Base-by-base conservation (phyloP, 2,113 vertebrate genomes). In the Lycocorax pyrrhopterus region DNA sequence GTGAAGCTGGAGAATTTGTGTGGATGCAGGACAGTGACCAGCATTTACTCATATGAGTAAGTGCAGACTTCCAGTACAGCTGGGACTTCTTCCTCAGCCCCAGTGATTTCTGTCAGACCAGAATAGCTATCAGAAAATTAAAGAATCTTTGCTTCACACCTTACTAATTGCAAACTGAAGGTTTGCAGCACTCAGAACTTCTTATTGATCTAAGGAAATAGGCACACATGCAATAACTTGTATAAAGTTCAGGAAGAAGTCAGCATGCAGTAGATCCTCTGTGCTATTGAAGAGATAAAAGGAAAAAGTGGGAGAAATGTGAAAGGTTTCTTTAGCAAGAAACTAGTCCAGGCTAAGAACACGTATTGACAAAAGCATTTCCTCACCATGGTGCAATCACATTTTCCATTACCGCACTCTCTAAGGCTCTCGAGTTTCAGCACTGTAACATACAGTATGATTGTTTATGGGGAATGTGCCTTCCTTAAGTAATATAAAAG, bases 371-470 rank as follows among this genome's bases (percentile, higher is more conserved):
- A 90, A 82, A 92, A 94, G 41, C 77, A 96, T 97, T 97, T 97
- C 95, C 81, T 77, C 77, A 81, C 88, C 63, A 8, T 84, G 55
- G 62, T 83, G 82, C 94, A 95, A 97, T 97, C 94, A 85, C 75
- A 84, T 95, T 97, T 97, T 97, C 93, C 95, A 96, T 95, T 95
- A 91, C 92, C 90, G 74, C 89, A 75, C 59, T 95, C 91, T 95
- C 81, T 51, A 85, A 90, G 90, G 95, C 58, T 91, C 87, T 94
- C n/a, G 5, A 37, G 41, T 96, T 95, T 97, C 81, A 89, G 44
- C 69, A 72, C 81, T 49, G 51, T 58, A 89, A 93, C 79, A 77
- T 46, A 89, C 25, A 43, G 37, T 83, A 44, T 79, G 80, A 85
- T 95, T 97, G 82, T 97, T 94, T 96, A 90, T 90, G 68, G 67